Conservation (phyloP, 2,797 vertebrate species). For the Peromyscus aztecus region DNA sequence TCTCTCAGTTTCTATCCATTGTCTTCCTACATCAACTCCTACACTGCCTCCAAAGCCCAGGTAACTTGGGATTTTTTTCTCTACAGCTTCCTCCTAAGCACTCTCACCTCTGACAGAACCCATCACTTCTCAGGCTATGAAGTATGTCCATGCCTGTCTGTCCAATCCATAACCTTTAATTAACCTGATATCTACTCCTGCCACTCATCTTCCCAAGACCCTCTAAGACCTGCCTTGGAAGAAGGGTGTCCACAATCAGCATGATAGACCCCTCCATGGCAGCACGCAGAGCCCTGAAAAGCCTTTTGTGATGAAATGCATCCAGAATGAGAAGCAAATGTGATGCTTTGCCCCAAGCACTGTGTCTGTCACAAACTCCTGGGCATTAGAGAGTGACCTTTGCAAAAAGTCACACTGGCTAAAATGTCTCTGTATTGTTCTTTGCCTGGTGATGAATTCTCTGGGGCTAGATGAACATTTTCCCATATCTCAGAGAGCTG, state of each 20-base stretch:
- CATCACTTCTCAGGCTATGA: background rate
- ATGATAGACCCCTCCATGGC: background rate
- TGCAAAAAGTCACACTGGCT: conserved; percentile 56
- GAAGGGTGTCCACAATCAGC: background rate
- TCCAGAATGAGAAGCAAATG: conserved; percentile 59
- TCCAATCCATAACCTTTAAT: background rate
- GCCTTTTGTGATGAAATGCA: background rate
- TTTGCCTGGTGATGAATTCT: conserved; percentile 53
- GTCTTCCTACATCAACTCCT: background rate
- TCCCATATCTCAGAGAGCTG: conserved; percentile 43
- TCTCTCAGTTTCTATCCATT: background rate
- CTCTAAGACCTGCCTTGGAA: background rate
- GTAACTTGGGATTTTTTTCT: background rate
- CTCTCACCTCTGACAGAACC: background rate
- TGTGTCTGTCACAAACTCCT: conserved; percentile 40
- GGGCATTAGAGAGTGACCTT: conserved; percentile 18
- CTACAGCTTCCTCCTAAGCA: background rate
- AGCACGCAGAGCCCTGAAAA: background rate
- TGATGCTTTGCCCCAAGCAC: conserved; percentile 1
- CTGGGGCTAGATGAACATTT: background rate
- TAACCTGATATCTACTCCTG: background rate
- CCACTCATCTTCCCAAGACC: background rate
- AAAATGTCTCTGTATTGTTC: conserved; percentile 65
- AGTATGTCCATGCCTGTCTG: background rate
- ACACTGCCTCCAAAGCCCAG: conserved; percentile 1